Percentiles rank a stretch among this genome's conserved stretches.
Conservation (phyloP, 2,113 vertebrate species). For the Nesogale talazaci region DNA sequence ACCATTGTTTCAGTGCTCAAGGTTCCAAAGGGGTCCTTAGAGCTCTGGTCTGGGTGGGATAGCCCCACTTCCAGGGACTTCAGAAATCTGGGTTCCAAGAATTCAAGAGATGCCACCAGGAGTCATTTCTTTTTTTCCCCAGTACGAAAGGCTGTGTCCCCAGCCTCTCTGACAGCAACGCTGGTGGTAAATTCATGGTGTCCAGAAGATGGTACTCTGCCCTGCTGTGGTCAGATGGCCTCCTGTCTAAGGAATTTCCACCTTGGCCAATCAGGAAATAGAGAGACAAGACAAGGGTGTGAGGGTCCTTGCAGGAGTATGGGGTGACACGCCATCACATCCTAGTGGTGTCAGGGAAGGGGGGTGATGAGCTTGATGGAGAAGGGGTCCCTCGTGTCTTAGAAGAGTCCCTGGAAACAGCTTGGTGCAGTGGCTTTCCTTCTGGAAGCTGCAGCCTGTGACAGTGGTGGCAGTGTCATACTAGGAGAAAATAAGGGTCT, state of each 20-base stretch:
- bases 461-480: background rate
- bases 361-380: constrained; percentile 28
- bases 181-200: background rate
- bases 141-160: constrained; percentile 38
- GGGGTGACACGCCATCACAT: background rate
- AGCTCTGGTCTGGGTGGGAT: background rate
- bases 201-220: background rate
- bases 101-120: too few relatives aligned
- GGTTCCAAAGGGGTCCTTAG: background rate
- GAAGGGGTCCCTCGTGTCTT: background rate
- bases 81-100: background rate
- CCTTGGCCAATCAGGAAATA: background rate
- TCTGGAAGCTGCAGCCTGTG: background rate
- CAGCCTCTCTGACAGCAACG: constrained; percentile 6
- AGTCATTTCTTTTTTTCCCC: constrained; percentile 28
- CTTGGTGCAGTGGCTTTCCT: background rate
- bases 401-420: constrained; percentile 45
- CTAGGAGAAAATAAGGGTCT: background rate
- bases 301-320: background rate
- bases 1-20: background rate
- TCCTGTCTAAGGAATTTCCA: background rate
- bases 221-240: background rate
- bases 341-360: background rate
- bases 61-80: background rate
- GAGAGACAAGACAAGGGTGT: background rate